Evolutionary conservation across 2,888 invertebrate species (phyloP).

Genomic region (Onthophagus sagittarius): DNA sequence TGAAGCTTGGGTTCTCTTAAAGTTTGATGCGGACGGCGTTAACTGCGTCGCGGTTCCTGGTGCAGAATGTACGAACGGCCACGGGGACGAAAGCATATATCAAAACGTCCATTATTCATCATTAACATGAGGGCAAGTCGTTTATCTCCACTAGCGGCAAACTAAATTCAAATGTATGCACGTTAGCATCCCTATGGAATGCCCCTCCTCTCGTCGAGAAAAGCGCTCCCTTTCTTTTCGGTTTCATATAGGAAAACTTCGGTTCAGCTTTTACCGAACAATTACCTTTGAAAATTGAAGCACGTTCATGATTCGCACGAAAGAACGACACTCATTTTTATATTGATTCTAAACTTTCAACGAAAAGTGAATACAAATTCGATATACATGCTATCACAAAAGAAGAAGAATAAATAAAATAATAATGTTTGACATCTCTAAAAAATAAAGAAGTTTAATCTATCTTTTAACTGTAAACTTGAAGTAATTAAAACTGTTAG

Average conservation of each 20-base stretch:
- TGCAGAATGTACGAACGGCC: constrained; percentile 2
- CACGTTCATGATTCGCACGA: not conserved
- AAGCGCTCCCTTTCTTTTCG: not conserved
- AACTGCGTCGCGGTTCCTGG: not conserved
- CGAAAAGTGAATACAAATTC: not conserved
- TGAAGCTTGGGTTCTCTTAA: not conserved
- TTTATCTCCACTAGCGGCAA: constrained; percentile 6
- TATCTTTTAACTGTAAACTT: not conserved
- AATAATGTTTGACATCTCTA: not conserved
- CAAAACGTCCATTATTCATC: constrained; percentile 9
- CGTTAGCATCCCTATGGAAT: not conserved
- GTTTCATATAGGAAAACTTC: not conserved
- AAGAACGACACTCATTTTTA: not conserved
- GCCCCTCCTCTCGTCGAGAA: not conserved
- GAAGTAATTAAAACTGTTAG: not conserved
- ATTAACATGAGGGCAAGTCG: constrained; percentile 6
- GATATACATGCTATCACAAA: not conserved
- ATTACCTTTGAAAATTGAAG: not conserved
- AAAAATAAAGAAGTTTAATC: not conserved
- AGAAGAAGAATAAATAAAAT: not conserved
- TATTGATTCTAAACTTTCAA: not conserved
- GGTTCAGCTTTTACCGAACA: not conserved
- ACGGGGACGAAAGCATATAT: not conserved
- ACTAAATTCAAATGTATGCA: constrained; percentile 10
- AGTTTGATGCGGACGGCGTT: not conserved